Evolutionary conservation across 2,797 vertebrate species (phyloP).

Genomic region (Galagoides demidoff): DNA sequence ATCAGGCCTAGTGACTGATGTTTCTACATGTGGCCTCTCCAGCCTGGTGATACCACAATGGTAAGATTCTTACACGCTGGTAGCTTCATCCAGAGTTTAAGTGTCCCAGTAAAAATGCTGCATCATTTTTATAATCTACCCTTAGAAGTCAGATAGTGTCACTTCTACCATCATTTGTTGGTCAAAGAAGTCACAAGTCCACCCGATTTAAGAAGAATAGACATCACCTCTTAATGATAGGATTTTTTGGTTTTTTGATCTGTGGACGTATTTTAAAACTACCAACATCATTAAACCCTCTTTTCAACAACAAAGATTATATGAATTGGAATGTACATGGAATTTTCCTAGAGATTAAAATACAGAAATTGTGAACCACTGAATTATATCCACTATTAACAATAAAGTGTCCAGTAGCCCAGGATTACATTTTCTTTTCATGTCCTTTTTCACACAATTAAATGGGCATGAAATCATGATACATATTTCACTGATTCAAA

Average conservation of each 20-base stretch:
- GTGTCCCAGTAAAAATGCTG: background rate
- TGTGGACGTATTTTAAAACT: background rate
- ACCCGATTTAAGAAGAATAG: background rate
- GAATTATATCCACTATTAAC: background rate
- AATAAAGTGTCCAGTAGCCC: background rate
- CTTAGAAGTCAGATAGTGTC: background rate
- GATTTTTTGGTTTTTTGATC: background rate
- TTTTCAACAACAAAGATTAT: background rate
- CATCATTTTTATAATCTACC: background rate
- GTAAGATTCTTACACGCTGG: background rate
- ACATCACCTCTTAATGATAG: background rate
- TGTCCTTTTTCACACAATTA: background rate
- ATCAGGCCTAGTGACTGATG: background rate
- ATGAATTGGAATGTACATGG: background rate
- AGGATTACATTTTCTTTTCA: background rate
- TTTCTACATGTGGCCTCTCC: background rate
- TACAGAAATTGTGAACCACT: background rate
- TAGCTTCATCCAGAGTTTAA: background rate
- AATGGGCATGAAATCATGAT: background rate
- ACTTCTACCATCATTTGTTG: background rate
- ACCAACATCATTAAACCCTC: background rate
- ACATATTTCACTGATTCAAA: background rate
- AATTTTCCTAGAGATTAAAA: background rate
- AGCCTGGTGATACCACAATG: background rate
- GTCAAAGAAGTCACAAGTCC: background rate